Percentiles rank a stretch among this genome's conserved stretches.
Evolutionary conservation across 2,113 vertebrate genomes (phyloP).

Genomic region (Sigmodon hispidus): DNA sequence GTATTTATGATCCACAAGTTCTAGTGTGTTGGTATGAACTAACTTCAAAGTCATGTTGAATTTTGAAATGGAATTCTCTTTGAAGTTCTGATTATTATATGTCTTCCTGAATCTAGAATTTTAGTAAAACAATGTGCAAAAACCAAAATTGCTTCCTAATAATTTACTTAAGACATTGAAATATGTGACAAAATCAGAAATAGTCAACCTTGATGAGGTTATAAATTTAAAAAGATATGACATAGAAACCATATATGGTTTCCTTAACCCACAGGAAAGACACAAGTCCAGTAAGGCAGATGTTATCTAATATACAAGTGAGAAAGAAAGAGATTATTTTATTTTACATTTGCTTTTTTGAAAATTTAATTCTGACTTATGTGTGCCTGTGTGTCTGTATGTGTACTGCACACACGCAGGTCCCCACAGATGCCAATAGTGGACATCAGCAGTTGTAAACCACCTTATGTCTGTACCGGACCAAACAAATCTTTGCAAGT

Average conservation of each 20-base stretch:
- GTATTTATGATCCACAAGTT: neutral
- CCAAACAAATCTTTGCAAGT: neutral
- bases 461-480: neutral
- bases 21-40: neutral
- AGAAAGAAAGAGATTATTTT: neutral
- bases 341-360: neutral
- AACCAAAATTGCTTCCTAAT: neutral
- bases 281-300: neutral
- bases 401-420: neutral
- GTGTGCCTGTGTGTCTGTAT: neutral
- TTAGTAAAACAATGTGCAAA: neutral
- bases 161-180: neutral
- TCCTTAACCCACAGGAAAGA: neutral
- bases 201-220: neutral
- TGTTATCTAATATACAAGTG: neutral
- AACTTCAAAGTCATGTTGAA: neutral
- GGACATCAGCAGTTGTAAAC: neutral
- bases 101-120: neutral
- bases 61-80: conserved; percentile 18
- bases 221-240: neutral
- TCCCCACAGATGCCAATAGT: neutral
- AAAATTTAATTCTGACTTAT: neutral
- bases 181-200: conserved; percentile 21
- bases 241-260: neutral
- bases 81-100: neutral